Conservation (phyloP, 1,140 invertebrate genomes). For the Brachionus rotundiformis region DNA sequence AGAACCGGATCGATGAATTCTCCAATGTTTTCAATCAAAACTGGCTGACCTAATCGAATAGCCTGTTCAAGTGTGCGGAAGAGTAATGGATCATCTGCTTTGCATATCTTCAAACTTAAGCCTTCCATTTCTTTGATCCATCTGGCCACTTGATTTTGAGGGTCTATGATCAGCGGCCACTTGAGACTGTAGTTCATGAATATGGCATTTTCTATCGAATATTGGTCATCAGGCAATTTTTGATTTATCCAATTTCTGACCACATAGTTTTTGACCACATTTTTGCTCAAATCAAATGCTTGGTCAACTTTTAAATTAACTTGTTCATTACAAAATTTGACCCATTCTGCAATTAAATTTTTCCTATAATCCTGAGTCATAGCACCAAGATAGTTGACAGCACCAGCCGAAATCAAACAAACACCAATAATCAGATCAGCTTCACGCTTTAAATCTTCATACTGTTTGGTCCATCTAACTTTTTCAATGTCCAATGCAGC, state of each 20-base stretch:
- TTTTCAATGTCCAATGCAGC: conserved; percentile 77
- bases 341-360: conserved; percentile 56
- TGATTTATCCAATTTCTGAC: conserved; percentile 49
- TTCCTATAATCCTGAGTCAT: conserved; percentile 52
- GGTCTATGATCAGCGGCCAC: conserved; percentile 84
- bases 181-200: conserved; percentile 75
- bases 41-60: conserved; percentile 64
- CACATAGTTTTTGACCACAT: conserved; percentile 26
- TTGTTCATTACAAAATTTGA: conserved; percentile 54
- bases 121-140: conserved; percentile 61
- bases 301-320: background rate
- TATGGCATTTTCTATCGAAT: conserved; percentile 75
- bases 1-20: conserved; percentile 64
- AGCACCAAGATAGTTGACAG: conserved; percentile 61
- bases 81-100: conserved; percentile 57
- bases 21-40: conserved; percentile 63
- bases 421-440: conserved; percentile 61
- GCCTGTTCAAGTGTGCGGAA: conserved; percentile 63
- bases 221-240: conserved; percentile 50
- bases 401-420: conserved; percentile 59
- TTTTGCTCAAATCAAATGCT: conserved; percentile 27
- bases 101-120: conserved; percentile 56
- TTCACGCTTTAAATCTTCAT: conserved; percentile 66
- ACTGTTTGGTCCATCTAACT: conserved; percentile 75
- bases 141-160: conserved; percentile 74